phyloP scores from a whole-genome alignment of 2,113 vertebrate species.

The Raja brachyura region DNA sequence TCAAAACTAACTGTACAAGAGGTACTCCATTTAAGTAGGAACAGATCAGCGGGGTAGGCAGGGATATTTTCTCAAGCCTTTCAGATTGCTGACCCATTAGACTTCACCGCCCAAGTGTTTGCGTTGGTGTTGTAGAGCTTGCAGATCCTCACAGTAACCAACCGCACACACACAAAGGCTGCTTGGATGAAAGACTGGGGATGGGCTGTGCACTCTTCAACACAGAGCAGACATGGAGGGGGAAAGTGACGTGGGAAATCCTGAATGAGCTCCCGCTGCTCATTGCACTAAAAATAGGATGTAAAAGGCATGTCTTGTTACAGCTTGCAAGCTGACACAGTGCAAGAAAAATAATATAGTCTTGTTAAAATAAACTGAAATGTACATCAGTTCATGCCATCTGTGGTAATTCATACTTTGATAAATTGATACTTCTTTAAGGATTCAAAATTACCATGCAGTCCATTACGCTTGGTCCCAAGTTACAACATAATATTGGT shows the following conservation, averaged over 20 bases:
- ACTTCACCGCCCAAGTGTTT: background rate
- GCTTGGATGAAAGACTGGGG: background rate
- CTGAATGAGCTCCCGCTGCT: background rate
- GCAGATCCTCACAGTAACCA: background rate
- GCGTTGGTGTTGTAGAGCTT: background rate
- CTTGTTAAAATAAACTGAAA: background rate
- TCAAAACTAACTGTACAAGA: background rate
- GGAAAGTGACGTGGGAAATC: background rate
- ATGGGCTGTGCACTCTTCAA: background rate
- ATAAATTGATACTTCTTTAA: background rate
- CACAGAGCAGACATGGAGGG: background rate
- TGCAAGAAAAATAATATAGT: slow-evolving; percentile 8
- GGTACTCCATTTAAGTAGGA: too few species aligned
- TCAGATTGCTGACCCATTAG: background rate
- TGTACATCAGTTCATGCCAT: background rate
- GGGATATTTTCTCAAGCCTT: background rate
- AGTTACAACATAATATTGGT: background rate
- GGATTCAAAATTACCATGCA: background rate
- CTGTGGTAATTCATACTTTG: slow-evolving; percentile 5
- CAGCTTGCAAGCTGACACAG: background rate
- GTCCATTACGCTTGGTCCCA: background rate
- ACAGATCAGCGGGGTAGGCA: background rate
- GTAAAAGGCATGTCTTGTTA: background rate
- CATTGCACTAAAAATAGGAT: slow-evolving; percentile 12
- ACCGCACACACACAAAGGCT: background rate